Evolutionary conservation across 2,888 invertebrate species (phyloP), one percentile per base, ranked within the genome.

Genomic region (Pecten maximus): DNA sequence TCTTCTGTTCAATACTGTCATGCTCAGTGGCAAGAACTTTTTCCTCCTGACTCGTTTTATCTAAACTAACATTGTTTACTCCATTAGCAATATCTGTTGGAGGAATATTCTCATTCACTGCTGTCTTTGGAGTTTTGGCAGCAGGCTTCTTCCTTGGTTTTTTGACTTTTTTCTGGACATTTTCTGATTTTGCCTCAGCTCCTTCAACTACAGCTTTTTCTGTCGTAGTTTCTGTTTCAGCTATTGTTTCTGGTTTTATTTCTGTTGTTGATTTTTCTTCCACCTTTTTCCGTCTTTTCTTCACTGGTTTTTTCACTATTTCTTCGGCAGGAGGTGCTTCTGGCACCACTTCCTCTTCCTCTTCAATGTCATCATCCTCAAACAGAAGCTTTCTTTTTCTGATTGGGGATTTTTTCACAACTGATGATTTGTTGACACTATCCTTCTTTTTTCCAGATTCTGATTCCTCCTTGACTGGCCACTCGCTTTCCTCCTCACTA

Each of bases 111-210:
- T 74, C 87, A 40, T 88, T 87, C 35, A 48, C 40, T 44, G 88
- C 23, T 40, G 48, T 44, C 40, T 88, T 87, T 90, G 50, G 87
- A 23, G 2, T 35, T 28, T 74, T 74, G 10, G 74, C 74, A 35
- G 74, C 74, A 35, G 74, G 35, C 28, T 91, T 92, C 92, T 89
- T 92, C 91, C 88, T 90, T 88, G 54, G 91, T 93, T 88, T 92
- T 88, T 90, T 92, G 90, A 40, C 93, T 92, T 90, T 92, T 90
- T 90, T 92, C 91, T 90, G 93, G 89, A 40, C 91, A 28, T 87
- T 88, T 89, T 92, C 93, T 90, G 92, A 91, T 89, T 92, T 91
- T 89, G 91, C 91, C 28, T 91, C 87, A 48, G 92, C 92, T 88
- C 91, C 89, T 90, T 90, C 91, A 88, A 92, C 92, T 87, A 90